These are phyloP conservation scores for Neoitamus cyanurus DNA, from an alignment of 2,888 invertebrate species.

Conservation along the genomic window DNA sequence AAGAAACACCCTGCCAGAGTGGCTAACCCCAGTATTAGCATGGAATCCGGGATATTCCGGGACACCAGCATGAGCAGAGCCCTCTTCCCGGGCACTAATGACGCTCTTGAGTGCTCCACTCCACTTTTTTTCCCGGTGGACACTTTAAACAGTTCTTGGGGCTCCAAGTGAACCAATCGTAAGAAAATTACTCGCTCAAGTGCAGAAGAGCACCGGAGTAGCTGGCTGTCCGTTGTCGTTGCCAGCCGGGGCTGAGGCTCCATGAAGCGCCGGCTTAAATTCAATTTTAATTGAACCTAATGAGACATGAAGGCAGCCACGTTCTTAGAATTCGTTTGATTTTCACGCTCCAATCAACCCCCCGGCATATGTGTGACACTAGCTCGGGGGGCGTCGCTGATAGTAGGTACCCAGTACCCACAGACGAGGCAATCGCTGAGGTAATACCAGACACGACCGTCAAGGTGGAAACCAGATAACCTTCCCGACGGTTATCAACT, in stretches of 20 bases:
- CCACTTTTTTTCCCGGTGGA: neutral
- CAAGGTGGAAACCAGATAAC: constrained; percentile 41
- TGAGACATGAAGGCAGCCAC: constrained; percentile 35
- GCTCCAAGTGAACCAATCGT: constrained; percentile 17
- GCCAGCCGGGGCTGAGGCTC: neutral
- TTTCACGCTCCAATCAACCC: constrained; percentile 42
- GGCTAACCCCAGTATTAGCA: constrained; percentile 27
- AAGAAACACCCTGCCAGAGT: neutral
- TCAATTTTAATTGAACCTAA: constrained; percentile 39
- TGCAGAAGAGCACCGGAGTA: neutral
- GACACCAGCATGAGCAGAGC: neutral
- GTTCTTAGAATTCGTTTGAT: constrained; percentile 38
- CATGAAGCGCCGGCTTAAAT: neutral
- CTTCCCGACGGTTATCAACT: constrained; percentile 35
- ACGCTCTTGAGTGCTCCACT: constrained; percentile 18
- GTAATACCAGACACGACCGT: constrained; percentile 39
- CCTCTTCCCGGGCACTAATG: constrained; percentile 8
- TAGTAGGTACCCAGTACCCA: neutral
- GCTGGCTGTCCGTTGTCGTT: neutral
- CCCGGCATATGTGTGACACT: neutral
- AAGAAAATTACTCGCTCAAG: constrained; percentile 24
- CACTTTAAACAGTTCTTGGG: constrained; percentile 10
- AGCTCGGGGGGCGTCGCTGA: neutral
- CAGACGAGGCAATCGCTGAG: constrained; percentile 11
- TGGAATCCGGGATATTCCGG: constrained; percentile 8